Base-by-base conservation (phyloP, 2,113 vertebrate genomes). In the Nyctibius bracteatus region DNA sequence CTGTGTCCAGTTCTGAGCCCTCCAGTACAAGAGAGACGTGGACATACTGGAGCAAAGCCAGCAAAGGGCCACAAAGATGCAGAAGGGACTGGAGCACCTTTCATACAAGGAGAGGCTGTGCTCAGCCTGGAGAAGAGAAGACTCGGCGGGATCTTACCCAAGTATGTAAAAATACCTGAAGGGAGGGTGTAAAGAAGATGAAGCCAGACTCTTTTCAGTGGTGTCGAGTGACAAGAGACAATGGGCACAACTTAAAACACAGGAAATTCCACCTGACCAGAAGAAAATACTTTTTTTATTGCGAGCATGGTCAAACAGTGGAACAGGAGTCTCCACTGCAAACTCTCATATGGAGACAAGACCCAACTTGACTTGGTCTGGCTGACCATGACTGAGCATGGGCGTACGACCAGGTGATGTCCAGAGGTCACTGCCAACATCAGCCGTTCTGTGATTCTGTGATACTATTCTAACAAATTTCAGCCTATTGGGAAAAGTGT, bases 301-400 rank as follows among this genome's bases (percentile, higher is more conserved):
- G 27, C 1, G 2, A 49, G 8, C 0, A 0, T 46, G 22, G 28
- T 61, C 33, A 46, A 79, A 46, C 23, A n/a, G 47, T 39, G 47
- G n/a, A n/a, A 33, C 12, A 61, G 10, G 37, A 86, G 22, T 52
- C 39, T 68, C 39, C 22, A 39, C 15, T 27, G 33, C 27, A 62
- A 23, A 5, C 8, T 54, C 16, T 71, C 19, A 46, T 47, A 39
- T 3, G 10, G 19, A 55, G n/a, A 39, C 28, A 88, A 70, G 70
- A 15, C 25, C 15, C 46, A 30, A 5, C 28, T 33, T 23, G 55
- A 39, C 18, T 28, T 33, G 23, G 23, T 10, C 21, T 28, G 6
- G 8, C 30, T 87, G n/a, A 61, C 14, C 20, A 23, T 41, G 30
- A 6, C 27, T 27, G 22, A 46, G 55, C 33, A 70, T 14, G 19